phyloP scores from a whole-genome alignment of 2,888 invertebrate species.

The Drosophila atroscutellata region DNA sequence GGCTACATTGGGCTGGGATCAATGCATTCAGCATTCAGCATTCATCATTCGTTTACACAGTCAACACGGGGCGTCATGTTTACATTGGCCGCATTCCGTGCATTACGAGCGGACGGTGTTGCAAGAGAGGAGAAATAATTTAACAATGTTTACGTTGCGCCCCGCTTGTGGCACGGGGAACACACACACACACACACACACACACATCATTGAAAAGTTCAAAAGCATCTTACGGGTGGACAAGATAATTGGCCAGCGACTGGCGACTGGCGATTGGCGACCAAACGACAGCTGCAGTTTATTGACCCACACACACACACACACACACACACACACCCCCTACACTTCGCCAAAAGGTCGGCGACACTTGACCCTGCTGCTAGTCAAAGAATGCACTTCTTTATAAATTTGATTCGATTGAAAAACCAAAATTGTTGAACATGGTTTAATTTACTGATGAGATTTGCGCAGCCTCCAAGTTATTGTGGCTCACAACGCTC shows the following conservation, averaged over 20 bases:
- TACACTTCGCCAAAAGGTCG: background rate
- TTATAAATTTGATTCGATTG: background rate
- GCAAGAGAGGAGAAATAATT: slow-evolving; percentile 11
- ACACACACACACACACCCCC: background rate
- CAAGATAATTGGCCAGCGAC: slow-evolving; percentile 1
- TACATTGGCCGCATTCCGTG: slow-evolving; percentile 49
- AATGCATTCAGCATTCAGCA: slow-evolving; percentile 37
- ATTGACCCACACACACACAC: slow-evolving; percentile 21
- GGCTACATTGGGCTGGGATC: slow-evolving; percentile 14
- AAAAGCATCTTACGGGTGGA: slow-evolving; percentile 24
- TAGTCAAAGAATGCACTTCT: background rate
- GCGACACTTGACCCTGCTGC: background rate
- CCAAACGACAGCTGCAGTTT: slow-evolving; percentile 16
- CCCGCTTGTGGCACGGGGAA: slow-evolving; percentile 10
- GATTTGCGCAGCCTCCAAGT: background rate
- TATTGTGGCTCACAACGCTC: background rate
- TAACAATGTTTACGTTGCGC: slow-evolving; percentile 49
- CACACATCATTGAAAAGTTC: slow-evolving; percentile 32
- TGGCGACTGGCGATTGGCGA: background rate
- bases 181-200: background rate
- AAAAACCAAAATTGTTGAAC: background rate
- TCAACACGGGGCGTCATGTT: slow-evolving; percentile 38
- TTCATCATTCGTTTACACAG: slow-evolving; percentile 49
- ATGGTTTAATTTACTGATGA: background rate
- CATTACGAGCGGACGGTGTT: slow-evolving; percentile 5